Conservation (phyloP, 1,140 invertebrate genomes). For the Drosophila rufa region DNA sequence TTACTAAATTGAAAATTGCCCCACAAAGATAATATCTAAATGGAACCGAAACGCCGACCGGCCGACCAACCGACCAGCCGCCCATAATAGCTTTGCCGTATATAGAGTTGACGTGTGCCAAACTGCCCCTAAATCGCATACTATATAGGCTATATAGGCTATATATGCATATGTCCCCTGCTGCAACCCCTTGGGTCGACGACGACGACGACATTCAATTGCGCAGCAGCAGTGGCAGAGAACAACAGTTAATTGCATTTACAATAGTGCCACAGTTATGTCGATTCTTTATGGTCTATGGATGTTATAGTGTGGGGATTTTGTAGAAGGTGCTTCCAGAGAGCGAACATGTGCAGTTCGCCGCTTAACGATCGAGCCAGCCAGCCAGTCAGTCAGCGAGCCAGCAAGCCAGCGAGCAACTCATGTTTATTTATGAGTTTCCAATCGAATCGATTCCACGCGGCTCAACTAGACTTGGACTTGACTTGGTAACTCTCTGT, state of each 20-base stretch:
- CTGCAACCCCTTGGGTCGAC: slow-evolving; percentile 4
- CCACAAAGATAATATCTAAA: slow-evolving; percentile 53
- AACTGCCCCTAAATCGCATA: slow-evolving; percentile 19
- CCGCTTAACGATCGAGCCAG: slow-evolving; percentile 33
- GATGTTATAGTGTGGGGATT: slow-evolving; percentile 14
- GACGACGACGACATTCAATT: slow-evolving; percentile 49
- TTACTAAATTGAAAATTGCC: slow-evolving; percentile 14
- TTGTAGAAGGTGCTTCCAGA: slow-evolving; percentile 6
- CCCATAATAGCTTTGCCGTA: slow-evolving; percentile 31
- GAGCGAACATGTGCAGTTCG: slow-evolving; percentile 25
- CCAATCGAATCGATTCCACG: slow-evolving; percentile 47
- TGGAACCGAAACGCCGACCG: slow-evolving; percentile 10
- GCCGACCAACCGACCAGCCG: neutral
- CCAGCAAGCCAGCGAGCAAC: slow-evolving; percentile 8
- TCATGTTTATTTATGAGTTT: slow-evolving; percentile 78
- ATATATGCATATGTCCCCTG: neutral
- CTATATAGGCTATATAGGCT: slow-evolving; percentile 11
- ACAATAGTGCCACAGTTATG: slow-evolving; percentile 66
- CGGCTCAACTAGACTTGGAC: slow-evolving; percentile 28
- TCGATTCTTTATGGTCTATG: slow-evolving; percentile 42
- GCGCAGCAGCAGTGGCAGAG: slow-evolving; percentile 57
- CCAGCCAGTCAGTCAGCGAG: neutral
- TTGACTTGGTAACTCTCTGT: slow-evolving; percentile 26
- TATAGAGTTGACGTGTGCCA: slow-evolving; percentile 45
- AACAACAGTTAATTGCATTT: slow-evolving; percentile 71